Evolutionary conservation across 2,888 invertebrate species (phyloP).

Genomic region (Gymnoscelis rufifasciata): DNA sequence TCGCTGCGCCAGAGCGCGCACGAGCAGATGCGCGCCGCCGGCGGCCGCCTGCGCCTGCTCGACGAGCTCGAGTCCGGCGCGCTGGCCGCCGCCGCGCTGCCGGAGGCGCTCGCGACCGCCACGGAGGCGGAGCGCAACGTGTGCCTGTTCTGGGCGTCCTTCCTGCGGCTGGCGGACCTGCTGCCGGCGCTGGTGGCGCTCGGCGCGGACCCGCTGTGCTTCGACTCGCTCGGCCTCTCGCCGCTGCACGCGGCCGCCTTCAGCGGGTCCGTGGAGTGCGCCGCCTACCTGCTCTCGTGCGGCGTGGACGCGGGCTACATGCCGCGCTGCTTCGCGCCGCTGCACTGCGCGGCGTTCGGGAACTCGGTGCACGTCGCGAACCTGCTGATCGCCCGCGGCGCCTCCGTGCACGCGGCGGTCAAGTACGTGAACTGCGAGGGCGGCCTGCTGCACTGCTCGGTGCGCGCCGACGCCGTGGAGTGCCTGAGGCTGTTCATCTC

Average conservation of each 20-base stretch:
- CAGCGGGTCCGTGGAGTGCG: constrained; percentile 86
- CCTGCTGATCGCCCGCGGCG: constrained; percentile 85
- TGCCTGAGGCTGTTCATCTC: constrained; percentile 87
- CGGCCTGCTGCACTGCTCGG: constrained; percentile 90
- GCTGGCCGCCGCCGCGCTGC: constrained; percentile 80
- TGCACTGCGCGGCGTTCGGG: constrained; percentile 94
- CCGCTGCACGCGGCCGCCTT: constrained; percentile 88
- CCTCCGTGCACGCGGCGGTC: constrained; percentile 83
- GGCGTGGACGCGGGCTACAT: constrained; percentile 84
- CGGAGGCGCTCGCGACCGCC: constrained; percentile 75
- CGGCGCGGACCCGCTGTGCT: constrained; percentile 85
- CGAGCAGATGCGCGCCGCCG: constrained; percentile 85
- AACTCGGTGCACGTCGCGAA: constrained; percentile 89
- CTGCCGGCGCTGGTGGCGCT: constrained; percentile 80
- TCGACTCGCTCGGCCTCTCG: constrained; percentile 85
- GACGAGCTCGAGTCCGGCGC: constrained; percentile 86
- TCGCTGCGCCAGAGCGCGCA: constrained; percentile 85
- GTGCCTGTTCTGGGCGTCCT: constrained; percentile 86
- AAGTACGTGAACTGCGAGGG: constrained; percentile 84
- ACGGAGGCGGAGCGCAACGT: constrained; percentile 84
- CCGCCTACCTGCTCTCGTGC: constrained; percentile 82
- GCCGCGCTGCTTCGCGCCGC: constrained; percentile 86
- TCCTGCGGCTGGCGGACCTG: constrained; percentile 83
- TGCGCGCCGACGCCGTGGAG: constrained; percentile 89
- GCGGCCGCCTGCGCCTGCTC: constrained; percentile 83